Base-by-base conservation (phyloP, 2,888 invertebrate species). In the Buathra laborator region DNA sequence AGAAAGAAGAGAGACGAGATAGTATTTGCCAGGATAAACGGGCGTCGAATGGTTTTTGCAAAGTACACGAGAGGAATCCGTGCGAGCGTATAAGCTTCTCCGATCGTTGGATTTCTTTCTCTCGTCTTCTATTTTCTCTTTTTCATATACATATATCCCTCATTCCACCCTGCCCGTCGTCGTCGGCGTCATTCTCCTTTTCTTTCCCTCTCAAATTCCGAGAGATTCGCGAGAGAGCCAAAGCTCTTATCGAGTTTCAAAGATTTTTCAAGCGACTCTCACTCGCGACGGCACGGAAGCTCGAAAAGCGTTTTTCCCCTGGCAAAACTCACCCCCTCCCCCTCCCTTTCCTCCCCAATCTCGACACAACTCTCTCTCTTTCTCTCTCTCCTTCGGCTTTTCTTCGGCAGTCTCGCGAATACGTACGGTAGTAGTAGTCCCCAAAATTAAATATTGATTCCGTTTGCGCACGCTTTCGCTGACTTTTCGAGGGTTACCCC, bases 381-480 rank as follows among this genome's bases (percentile, higher is more conserved):
- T 1, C 37, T 37, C 37, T 37, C 37, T 37, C 37, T 37, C 37
- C 12, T 16, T 74, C 44, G 44, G 32, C 43, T 48, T 68, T 70
- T 70, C 64, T 53, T 16, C 76, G 14, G 29, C 14, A 67, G 48
- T 32, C 59, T 24, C 29, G 46, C 67, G 59, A 32, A 48, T 70
- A 78, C 5, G 48, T 59, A 59, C 59, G 44, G 24, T 32, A 46
- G 56, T 32, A 46, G 56, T 87, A 90, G 85, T 87, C 85, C 85
- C 85, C 77, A 81, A 88, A 90, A 90, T 90, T 90, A 90, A 90
- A 90, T 90, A 90, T 90, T 88, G 90, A 90, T 89, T 87, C 85
- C 74, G 86, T 86, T 89, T 84, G 87, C 82, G 75, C 78, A 68
- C 81, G 71, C 72, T 68, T 62, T 81, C 62, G 62, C 71, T 71